Evolutionary conservation across 2,113 vertebrate species (phyloP), one percentile per base, ranked within the genome.

Genomic region (Helogale parvula): DNA sequence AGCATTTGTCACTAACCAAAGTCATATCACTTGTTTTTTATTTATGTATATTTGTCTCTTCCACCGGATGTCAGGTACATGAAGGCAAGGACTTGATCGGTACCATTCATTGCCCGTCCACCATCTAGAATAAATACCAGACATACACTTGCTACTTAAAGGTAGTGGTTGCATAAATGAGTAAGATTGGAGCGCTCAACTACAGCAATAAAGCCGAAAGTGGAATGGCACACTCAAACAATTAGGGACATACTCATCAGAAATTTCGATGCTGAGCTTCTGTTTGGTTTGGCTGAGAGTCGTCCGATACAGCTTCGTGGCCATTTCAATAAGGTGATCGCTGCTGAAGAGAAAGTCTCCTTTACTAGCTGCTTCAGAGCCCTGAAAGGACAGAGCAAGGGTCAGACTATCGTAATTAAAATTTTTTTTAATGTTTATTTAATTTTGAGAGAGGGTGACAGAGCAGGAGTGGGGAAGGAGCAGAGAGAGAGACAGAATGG

Each of bases 281-380:
- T 99, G 99, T 80, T 99, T 98, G 76, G 99, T 99, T 76, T 99
- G 98, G 94, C 99, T 99, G 97, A 99, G 98, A 4, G 99, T 99
- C 0, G 99, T 99, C 95, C 99, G 99, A 95, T 99, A 99, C 2
- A 99, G 99, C 98, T 99, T 99, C 98, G 99, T 99, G 98, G 99
- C 99, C 98, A 99, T 99, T 98, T 99, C 99, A 92, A 99, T 99
- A 93, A 99, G 99, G 94, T 99, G 99, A 76, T 99, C 99, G 0
- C 99, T 99, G 99, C 99, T 99, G 96, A 99, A 99, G 97, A 99
- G 98, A 98, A 99, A 99, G 97, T 99, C 99, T n/a, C 99, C 99
- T 98, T 99, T 99, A 84, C 98, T 98, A 65, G 99, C 99, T 15
- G 99, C 99, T 90, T 99, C 99, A 0, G 99, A 99, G 2, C 99